Conservation (phyloP, 2,113 vertebrate genomes). For the Aviceda subcristata region DNA sequence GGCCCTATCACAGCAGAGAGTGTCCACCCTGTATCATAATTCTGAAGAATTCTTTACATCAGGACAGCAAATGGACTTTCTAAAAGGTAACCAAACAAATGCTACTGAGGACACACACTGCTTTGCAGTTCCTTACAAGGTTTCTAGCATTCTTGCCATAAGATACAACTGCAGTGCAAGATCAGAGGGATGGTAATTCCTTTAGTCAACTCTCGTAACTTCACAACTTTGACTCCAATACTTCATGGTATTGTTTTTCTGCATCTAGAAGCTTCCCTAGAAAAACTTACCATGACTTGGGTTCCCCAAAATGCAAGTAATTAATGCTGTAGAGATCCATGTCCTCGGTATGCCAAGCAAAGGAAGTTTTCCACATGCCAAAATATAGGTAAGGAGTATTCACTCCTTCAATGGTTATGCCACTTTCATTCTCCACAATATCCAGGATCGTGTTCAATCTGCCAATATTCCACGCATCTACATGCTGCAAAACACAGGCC, state of each 20-base stretch:
- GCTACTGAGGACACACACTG: background rate
- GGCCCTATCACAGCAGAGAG: background rate
- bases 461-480: slow-evolving; percentile 92
- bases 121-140: background rate
- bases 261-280: background rate
- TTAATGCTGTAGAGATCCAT: slow-evolving; percentile 98
- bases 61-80: background rate
- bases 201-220: background rate
- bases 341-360: slow-evolving; percentile 97
- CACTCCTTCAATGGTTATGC: slow-evolving; percentile 92
- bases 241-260: background rate
- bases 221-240: background rate
- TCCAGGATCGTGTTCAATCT: slow-evolving; percentile 90
- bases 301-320: slow-evolving; percentile 95
- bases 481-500: slow-evolving; percentile 63
- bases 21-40: background rate
- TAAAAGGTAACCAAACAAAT: background rate
- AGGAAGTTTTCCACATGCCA: slow-evolving; percentile 99
- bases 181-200: background rate
- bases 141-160: background rate
- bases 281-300: slow-evolving; percentile 89
- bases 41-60: background rate
- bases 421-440: slow-evolving; percentile 90
- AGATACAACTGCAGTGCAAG: background rate
- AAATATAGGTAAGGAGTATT: slow-evolving; percentile 94